Evolutionary conservation across 2,888 invertebrate genomes (phyloP).

Genomic region (Heteromurus nitidus): DNA sequence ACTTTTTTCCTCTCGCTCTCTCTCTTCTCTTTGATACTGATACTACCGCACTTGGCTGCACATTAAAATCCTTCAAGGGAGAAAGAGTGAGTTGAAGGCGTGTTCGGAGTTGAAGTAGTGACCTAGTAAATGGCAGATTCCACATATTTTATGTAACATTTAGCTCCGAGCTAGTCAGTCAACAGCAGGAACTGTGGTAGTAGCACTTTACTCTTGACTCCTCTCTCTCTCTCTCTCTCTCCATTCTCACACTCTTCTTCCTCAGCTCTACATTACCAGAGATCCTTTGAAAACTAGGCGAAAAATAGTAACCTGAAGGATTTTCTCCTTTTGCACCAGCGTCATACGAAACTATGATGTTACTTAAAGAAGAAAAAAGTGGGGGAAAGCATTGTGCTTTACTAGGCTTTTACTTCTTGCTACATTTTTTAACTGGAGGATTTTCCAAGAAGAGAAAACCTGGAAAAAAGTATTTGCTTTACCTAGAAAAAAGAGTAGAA

Average conservation of each 20-base stretch:
- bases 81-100: not conserved
- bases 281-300: too few relatives aligned
- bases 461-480: constrained; percentile 22
- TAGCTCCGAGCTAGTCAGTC: constrained; percentile 42
- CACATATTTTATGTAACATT: constrained; percentile 57
- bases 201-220: not conserved
- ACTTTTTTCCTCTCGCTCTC: not conserved
- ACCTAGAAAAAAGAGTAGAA: too few relatives aligned
- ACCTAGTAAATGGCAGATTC: constrained; percentile 50
- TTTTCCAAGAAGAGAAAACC: constrained; percentile 5
- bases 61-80: constrained; percentile 31
- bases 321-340: too few relatives aligned
- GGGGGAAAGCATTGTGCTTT: too few relatives aligned
- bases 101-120: constrained; percentile 41
- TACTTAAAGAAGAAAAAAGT: constrained; percentile 16
- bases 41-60: not conserved
- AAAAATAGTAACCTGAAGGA: too few relatives aligned
- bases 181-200: not conserved
- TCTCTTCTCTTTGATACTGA: constrained; percentile 6
- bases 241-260: too few relatives aligned
- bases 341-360: too few relatives aligned
- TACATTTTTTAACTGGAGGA: too few relatives aligned
- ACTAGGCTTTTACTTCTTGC: too few relatives aligned
- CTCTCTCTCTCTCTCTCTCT: constrained; percentile 5
- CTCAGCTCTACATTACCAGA: too few relatives aligned